Conservation (phyloP, 2,797 vertebrate genomes). For the Simalia tracyae region DNA sequence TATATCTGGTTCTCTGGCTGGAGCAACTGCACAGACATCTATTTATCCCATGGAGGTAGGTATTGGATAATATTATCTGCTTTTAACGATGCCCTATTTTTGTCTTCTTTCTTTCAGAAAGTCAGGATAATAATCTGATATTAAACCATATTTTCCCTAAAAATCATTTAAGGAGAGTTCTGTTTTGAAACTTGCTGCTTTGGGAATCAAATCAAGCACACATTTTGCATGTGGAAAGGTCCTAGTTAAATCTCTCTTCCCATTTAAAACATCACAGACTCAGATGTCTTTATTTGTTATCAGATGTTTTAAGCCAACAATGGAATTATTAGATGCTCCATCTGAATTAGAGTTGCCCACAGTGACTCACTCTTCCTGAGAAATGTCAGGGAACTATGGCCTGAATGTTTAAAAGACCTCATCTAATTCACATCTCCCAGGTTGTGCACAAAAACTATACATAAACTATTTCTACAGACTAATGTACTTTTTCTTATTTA, state of each 20-base stretch:
- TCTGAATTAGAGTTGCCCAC: not conserved
- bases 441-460: not conserved
- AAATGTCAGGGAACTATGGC: not conserved
- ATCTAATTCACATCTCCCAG: not conserved
- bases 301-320: not conserved
- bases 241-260: not conserved
- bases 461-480: not conserved
- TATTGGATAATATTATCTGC: not conserved
- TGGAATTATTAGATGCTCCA: not conserved
- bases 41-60: conserved; percentile 97
- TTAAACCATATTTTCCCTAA: not conserved
- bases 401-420: not conserved
- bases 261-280: not conserved
- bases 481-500: not conserved
- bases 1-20: conserved; percentile 90
- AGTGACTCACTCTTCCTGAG: not conserved
- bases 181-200: not conserved
- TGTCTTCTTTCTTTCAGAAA: not conserved
- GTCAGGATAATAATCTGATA: not conserved
- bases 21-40: conserved; percentile 90
- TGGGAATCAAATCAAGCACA: not conserved
- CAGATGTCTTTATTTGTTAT: not conserved
- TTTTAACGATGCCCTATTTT: not conserved
- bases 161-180: not conserved
- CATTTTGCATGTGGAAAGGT: not conserved